Evolutionary conservation across 2,888 invertebrate genomes (phyloP).

Genomic region (Caenorhabditis macrosperma): DNA sequence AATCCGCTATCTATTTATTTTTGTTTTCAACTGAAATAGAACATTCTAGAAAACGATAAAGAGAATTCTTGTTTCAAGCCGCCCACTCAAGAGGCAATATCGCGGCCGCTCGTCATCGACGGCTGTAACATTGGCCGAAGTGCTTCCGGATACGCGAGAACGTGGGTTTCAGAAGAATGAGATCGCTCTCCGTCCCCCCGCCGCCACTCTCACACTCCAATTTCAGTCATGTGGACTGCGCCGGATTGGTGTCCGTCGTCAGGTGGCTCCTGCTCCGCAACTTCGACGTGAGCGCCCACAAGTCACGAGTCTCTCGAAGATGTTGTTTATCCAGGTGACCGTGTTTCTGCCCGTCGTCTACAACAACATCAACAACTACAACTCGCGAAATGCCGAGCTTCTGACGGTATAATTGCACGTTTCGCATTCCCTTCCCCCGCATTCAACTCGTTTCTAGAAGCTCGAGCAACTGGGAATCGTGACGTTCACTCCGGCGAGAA

Average conservation of each 20-base stretch:
- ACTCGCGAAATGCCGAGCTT: conserved; percentile 65
- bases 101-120: conserved; percentile 72
- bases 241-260: conserved; percentile 70
- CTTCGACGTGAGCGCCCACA: conserved; percentile 61
- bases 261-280: conserved; percentile 68
- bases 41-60: conserved; percentile 33
- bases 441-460: conserved; percentile 53
- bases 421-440: background rate
- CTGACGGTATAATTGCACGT: conserved; percentile 21
- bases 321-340: conserved; percentile 32
- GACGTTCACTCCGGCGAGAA: conserved; percentile 73
- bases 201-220: background rate
- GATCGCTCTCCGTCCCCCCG: background rate
- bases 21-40: background rate
- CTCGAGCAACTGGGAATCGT: conserved; percentile 69
- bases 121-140: conserved; percentile 74
- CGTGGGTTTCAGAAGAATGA: conserved; percentile 54
- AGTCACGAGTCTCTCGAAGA: background rate
- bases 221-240: conserved; percentile 71
- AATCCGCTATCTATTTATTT: conserved; percentile 20
- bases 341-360: conserved; percentile 74
- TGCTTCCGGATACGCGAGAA: conserved; percentile 71
- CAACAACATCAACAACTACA: conserved; percentile 70
- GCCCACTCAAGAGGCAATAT: conserved; percentile 61
- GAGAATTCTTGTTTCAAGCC: conserved; percentile 50